Percentiles rank a stretch among this genome's conserved stretches.
Evolutionary conservation across 2,113 vertebrate genomes (phyloP).

Genomic region (Dissostichus mawsoni): DNA sequence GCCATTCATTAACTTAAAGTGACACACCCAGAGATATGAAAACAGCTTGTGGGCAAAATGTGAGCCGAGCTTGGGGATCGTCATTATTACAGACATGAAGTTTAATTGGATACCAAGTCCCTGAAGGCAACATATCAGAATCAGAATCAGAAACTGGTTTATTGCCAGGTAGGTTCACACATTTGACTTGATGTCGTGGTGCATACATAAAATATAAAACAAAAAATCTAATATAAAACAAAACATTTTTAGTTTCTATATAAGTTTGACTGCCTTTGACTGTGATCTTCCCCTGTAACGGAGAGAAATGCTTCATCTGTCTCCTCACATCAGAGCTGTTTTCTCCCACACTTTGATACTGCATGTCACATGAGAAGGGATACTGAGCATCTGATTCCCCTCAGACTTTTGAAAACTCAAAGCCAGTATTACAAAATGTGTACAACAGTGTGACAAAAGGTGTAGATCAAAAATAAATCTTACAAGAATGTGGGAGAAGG

Average conservation of each 20-base stretch:
- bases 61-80: background rate
- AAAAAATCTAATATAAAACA: too few species aligned
- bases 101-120: background rate
- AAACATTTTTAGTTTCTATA: conserved; percentile 1
- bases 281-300: conserved; percentile 41
- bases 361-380: conserved; percentile 35
- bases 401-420: conserved; percentile 38
- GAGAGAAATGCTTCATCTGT: conserved; percentile 31
- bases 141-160: too few species aligned
- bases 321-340: conserved; percentile 30
- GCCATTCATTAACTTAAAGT: conserved; percentile 20
- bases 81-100: background rate
- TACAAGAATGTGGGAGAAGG: background rate
- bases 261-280: conserved; percentile 37
- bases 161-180: too few species aligned
- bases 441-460: conserved; percentile 10
- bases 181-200: too few species aligned
- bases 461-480: background rate
- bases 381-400: conserved; percentile 16
- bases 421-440: conserved; percentile 13
- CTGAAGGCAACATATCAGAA: background rate
- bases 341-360: conserved; percentile 4
- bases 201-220: too few species aligned
- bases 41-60: conserved; percentile 16
- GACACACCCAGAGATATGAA: conserved; percentile 19